Base-by-base conservation (phyloP, 2,113 vertebrate species). In the Actenoides lindsayi region DNA sequence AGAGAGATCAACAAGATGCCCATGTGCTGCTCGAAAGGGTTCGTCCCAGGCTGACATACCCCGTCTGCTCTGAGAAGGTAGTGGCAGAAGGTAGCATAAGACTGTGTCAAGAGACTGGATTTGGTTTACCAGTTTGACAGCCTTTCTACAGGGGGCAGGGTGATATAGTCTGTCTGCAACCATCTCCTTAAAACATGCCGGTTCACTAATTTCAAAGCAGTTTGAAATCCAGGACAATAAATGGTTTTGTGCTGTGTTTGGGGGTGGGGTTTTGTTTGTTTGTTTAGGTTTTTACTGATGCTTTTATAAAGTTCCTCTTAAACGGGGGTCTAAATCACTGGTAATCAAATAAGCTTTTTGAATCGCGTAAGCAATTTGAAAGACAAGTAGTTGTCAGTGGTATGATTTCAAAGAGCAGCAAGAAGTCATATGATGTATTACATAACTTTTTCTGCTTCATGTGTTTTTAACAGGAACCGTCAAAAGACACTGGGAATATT, bases 401-500 rank as follows among this genome's bases (percentile, higher is more conserved):
- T 41, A 41, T 41, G 37, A 82, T 77, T 88, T 87, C 30, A 53
- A 84, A 89, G 39, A 89, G 69, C 30, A 79, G 31, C 33, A 69
- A 64, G 56, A 68, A 79, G 37, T 57, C 37, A 17, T 56, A n/a
- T 5, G 2, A 18, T 86, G 6, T 35, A 16, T 54, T 74, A 64
- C 19, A 9, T 87, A 94, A 82, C 48, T 86, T 71, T 89, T 75
- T 96, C 78, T 96, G 56, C 60, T 83, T 90, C 19, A 30, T 97
- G 23, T 98, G 11, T 11, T 96, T 97, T 97, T 93, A 92, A 96
- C 96, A 98, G 98, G 97, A 97, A 96, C 76, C 6, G 63, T 99
- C 71, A 97, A 97, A 90, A 98, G 99, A 95, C 97, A 90, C 11
- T 99, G 99, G 99, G 99, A 99, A 68, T 94, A 98, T 39, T 82